Base-by-base conservation (phyloP, 2,888 invertebrate genomes). In the Eubasilissa splendida region DNA sequence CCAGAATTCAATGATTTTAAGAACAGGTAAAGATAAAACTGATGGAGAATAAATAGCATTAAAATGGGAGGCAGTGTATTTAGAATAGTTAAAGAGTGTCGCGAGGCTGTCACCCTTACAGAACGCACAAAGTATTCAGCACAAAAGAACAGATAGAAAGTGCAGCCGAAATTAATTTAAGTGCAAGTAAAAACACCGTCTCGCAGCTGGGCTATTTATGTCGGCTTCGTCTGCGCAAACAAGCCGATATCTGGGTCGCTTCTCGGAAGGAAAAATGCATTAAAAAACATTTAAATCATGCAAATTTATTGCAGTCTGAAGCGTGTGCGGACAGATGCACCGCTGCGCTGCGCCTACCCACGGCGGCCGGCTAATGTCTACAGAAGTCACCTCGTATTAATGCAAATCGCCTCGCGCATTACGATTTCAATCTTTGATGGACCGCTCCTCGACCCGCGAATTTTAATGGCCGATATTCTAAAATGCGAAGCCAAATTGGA, bases 181-280 rank as follows among this genome's bases (percentile, higher is more conserved):
- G 42, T 59, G 10, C 59, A n/a, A 58, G n/a, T 9, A 58, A 58
- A 58, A 58, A 58, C 11, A 58, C 2, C 63, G 50, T 50, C 50
- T 70, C 70, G 22, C 42, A 58, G 12, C 74, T 12, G 58, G 42
- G 59, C 74, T 33, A 53, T 14, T 71, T 71, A 58, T 74, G 12
- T 58, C 42, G 14, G 58, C 42, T 74, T 7, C 42, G 58, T 74
- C 74, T 74, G 74, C 52, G 14, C 74, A 59, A 58, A 74, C 58
- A 11, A 22, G 31, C 53, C n/a, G 59, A 59, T 74, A 74, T 58
- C 74, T 74, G 74, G 74, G 74, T 59, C 74, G 74, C 58, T 58
- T 74, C 59, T 59, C 59, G 59, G 74, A 74, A 74, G 74, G 74
- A 74, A 74, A 74, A 74, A 73, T 73, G n/a, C 58, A 58, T 14